These are phyloP conservation scores for Bombus vancouverensis DNA, from an alignment of 1,140 invertebrate genomes.

Conservation along the genomic window DNA sequence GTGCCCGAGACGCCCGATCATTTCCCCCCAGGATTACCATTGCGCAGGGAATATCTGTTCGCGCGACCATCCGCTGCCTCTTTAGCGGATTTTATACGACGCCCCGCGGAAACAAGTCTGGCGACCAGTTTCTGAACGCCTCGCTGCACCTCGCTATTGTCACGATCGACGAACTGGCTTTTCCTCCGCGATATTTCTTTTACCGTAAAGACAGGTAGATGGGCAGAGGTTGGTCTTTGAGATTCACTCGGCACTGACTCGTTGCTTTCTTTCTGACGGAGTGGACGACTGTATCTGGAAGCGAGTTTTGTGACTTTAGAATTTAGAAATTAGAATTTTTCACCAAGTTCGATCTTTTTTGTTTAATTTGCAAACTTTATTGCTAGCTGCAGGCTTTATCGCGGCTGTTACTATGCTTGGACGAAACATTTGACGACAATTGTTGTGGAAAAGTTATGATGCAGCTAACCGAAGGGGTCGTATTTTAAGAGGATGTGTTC, in stretches of 20 bases:
- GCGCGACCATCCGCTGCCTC: slow-evolving; percentile 1
- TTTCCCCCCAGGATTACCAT: slow-evolving; percentile 17
- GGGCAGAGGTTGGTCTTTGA: not conserved
- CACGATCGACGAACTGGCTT: not conserved
- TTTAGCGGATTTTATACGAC: slow-evolving; percentile 15
- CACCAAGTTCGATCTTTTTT: too few relatives aligned
- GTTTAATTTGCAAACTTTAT: too few relatives aligned
- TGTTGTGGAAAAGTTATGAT: too few relatives aligned
- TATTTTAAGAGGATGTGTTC: not conserved
- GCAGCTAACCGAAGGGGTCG: too few relatives aligned
- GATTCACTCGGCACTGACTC: too few relatives aligned
- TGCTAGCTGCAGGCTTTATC: too few relatives aligned
- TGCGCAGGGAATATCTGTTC: slow-evolving; percentile 4
- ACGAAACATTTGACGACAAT: too few relatives aligned
- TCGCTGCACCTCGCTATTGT: not conserved
- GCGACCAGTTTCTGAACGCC: not conserved
- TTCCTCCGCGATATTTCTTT: not conserved
- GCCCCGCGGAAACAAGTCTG: not conserved
- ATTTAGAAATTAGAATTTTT: too few relatives aligned
- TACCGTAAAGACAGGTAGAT: not conserved
- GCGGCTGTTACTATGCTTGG: too few relatives aligned
- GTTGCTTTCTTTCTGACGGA: too few relatives aligned
- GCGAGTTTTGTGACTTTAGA: too few relatives aligned
- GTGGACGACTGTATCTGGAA: too few relatives aligned
- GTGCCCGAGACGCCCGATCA: slow-evolving; percentile 4